Conservation (phyloP, 2,888 invertebrate species). For the Scaptomyza cyrtandrae region DNA sequence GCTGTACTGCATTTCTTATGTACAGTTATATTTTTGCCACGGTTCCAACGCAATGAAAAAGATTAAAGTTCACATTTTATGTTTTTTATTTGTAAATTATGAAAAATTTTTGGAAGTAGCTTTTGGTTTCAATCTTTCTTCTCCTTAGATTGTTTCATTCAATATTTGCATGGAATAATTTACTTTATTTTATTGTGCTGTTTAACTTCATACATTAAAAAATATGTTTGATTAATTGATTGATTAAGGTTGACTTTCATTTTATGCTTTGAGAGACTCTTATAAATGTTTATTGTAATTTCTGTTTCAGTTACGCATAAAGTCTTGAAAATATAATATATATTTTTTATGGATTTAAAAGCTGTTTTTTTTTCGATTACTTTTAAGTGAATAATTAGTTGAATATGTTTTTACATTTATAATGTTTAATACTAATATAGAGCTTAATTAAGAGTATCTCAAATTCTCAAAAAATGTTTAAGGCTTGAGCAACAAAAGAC, state of each 20-base stretch:
- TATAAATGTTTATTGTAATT: conserved; percentile 34
- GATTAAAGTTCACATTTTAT: conserved; percentile 13
- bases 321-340: conserved; percentile 22
- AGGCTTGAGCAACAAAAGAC: conserved; percentile 41
- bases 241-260: background rate
- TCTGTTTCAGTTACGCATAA: conserved; percentile 35
- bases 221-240: conserved; percentile 32
- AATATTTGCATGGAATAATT: conserved; percentile 21
- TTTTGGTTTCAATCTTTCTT: background rate
- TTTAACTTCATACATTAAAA: conserved; percentile 40
- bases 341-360: conserved; percentile 29
- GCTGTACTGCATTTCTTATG: too few species aligned
- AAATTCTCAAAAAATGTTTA: conserved; percentile 36
- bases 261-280: conserved; percentile 28
- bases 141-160: conserved; percentile 1
- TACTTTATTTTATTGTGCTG: conserved; percentile 38
- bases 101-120: conserved; percentile 15
- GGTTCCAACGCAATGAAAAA: conserved; percentile 14
- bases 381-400: conserved; percentile 18
- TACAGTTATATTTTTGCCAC: background rate
- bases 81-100: conserved; percentile 45
- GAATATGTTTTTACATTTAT: conserved; percentile 49
- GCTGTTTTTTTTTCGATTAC: conserved; percentile 2
- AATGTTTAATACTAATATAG: conserved; percentile 60
- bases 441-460: conserved; percentile 51